Conservation (phyloP, 2,888 invertebrate genomes). For the Leistus spinibarbis region DNA sequence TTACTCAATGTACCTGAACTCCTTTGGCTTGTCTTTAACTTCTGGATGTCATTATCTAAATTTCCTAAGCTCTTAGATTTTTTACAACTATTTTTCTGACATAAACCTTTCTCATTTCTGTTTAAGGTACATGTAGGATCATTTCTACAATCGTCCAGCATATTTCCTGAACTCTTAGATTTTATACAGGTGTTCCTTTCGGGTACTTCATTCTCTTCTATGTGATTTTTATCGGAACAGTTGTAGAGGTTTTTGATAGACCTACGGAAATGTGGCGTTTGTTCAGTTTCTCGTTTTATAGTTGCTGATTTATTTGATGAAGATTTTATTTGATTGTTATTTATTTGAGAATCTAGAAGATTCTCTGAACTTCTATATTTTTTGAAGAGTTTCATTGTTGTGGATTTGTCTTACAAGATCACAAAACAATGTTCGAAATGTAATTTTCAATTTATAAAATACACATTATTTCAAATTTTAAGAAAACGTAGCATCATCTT, state of each 20-base stretch:
- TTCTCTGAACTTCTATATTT: constrained; percentile 28
- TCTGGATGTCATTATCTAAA: not conserved
- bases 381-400: constrained; percentile 25
- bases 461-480: no score
- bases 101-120: not conserved
- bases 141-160: not conserved
- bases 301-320: not conserved
- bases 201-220: not conserved
- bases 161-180: not conserved
- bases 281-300: not conserved
- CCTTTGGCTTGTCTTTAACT: not conserved
- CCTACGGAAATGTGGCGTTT: not conserved
- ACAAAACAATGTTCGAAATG: not conserved
- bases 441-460: no score
- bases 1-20: not conserved
- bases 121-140: not conserved
- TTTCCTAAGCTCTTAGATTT: not conserved
- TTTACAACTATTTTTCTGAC: not conserved
- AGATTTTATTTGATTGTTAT: not conserved
- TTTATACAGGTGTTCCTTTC: not conserved
- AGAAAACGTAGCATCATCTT: no score
- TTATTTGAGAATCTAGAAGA: not conserved
- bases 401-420: not conserved
- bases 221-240: not conserved
- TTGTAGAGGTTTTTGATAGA: not conserved